A percentile compares a stretch with the other conserved stretches of the same genome.
These are phyloP conservation scores for Aphodius sticticus DNA, from an alignment of 2,888 invertebrate genomes.

Conservation along the genomic window DNA sequence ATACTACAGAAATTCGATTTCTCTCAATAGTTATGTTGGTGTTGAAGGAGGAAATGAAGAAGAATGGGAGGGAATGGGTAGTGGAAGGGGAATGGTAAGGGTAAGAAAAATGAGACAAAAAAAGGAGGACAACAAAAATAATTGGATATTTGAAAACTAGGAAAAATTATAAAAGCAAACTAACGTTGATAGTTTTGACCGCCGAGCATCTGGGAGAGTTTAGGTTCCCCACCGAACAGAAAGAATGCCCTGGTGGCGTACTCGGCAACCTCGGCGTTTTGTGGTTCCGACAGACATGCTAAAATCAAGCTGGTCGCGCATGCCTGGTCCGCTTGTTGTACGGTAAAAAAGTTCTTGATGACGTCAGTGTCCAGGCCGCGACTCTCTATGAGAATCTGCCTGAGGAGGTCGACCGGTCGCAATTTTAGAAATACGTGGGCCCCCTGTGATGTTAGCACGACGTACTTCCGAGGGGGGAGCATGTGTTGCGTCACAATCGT, in stretches of 20 bases:
- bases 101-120: background rate
- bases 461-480: conserved; percentile 78
- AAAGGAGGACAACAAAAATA: background rate
- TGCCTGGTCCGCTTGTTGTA: conserved; percentile 85
- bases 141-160: background rate
- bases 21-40: too few species aligned
- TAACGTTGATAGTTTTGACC: conserved; percentile 43
- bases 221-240: conserved; percentile 85
- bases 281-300: conserved; percentile 73
- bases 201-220: conserved; percentile 40
- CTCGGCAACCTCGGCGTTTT: conserved; percentile 76
- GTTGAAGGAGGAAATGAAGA: too few species aligned
- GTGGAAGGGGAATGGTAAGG: too few species aligned
- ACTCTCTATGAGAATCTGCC: conserved; percentile 81
- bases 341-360: conserved; percentile 85
- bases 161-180: conserved; percentile 16
- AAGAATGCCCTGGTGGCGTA: conserved; percentile 94
- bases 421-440: conserved; percentile 84
- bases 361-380: conserved; percentile 87
- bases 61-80: too few species aligned
- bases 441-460: conserved; percentile 88
- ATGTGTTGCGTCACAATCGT: conserved; percentile 75
- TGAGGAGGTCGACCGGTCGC: conserved; percentile 87
- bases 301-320: conserved; percentile 88
- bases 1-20: too few species aligned